Evolutionary conservation across 2,113 vertebrate species (phyloP).

Genomic region (Thoracochromis brauschi): DNA sequence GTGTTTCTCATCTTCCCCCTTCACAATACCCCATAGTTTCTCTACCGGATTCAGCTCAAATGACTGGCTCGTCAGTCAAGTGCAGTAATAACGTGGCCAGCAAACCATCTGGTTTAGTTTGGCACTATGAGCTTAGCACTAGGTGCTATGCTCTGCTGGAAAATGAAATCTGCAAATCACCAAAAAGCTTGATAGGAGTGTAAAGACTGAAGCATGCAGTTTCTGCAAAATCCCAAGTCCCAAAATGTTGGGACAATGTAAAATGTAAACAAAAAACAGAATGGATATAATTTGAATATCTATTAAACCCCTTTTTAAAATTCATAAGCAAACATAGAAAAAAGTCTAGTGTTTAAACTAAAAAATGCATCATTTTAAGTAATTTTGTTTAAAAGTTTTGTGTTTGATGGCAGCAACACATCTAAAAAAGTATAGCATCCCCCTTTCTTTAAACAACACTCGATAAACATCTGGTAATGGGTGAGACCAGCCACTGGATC

Average conservation of each 20-base stretch:
- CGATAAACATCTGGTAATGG: not conserved
- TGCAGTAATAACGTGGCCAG: not conserved
- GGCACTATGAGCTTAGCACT: not conserved
- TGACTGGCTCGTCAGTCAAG: not conserved
- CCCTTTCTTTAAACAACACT: not conserved
- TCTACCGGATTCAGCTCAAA: rapidly evolving
- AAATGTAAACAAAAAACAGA: not conserved
- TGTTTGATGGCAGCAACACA: not conserved
- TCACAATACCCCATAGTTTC: not conserved
- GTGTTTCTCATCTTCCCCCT: not conserved
- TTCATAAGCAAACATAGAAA: not conserved
- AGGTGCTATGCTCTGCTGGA: not conserved
- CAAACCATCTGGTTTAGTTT: not conserved
- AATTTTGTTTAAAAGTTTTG: not conserved
- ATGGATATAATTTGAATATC: not conserved
- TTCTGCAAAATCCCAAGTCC: not conserved
- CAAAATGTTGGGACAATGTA: not conserved
- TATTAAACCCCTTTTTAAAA: not conserved
- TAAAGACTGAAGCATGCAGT: not conserved
- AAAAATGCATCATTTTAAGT: not conserved
- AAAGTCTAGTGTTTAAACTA: not conserved
- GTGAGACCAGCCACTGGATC: not conserved
- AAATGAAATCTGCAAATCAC: not conserved
- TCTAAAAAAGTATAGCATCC: not conserved
- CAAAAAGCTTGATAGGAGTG: not conserved